Base-by-base conservation (phyloP, 2,888 invertebrate genomes). In the Eristalis tenax region DNA sequence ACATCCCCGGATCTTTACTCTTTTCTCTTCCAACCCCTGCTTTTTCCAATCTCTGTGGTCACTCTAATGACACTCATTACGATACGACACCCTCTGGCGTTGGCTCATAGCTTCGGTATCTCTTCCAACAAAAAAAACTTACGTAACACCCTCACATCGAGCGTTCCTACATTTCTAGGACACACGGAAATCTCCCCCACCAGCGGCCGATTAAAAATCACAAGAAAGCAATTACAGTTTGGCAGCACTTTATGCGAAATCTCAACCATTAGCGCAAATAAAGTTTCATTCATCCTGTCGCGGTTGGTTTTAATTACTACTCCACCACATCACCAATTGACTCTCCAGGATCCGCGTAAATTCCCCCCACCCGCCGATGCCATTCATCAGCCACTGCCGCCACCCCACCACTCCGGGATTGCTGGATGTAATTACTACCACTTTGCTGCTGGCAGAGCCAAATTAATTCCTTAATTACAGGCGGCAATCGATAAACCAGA, bases 251-350 rank as follows among this genome's bases (percentile, higher is more conserved):
- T 82, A 86, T 82, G 78, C 65, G 85, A 76, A 70, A 86, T 78
- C 85, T 74, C 85, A 82, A 70, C 85, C 77, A 82, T 86, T 86
- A 86, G 61, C 56, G 82, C 77, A 86, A 86, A 86, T 82, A 82
- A 86, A 86, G 82, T 82, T 86, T 82, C 82, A 86, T 78, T 78
- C 77, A 86, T 78, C 59, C 40, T 82, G 85, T 70, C 82, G 85
- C 85, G 77, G 85, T 86, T 86, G 85, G 77, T 82, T 86, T 86
- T 86, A 86, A 86, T 86, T 86, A 86, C 85, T 82, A 61, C 61
- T 35, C 43, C 26, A 32, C 32, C 57, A 38, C 74, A 32, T 61
- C 69, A 28, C 35, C 78, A 32, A 86, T 86, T 86, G 86, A 83
- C 78, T 86, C 65, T 43, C n/a, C 50, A 28, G 68, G 71, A 73